Base-by-base conservation (phyloP, 2,888 invertebrate species). In the Notocelia uddmanniana region DNA sequence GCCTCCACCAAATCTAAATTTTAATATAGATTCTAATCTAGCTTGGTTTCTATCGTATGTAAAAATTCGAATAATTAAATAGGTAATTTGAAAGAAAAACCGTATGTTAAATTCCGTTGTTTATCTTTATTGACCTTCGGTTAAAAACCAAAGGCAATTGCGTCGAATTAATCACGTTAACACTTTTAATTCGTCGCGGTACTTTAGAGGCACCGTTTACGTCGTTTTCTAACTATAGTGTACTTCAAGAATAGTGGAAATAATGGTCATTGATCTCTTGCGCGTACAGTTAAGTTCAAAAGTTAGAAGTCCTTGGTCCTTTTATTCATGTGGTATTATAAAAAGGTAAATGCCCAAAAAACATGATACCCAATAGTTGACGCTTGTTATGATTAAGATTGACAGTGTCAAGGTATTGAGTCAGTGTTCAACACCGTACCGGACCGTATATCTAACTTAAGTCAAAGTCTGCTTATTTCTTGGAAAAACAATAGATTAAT, bases 71-170 rank as follows among this genome's bases (percentile, higher is more conserved):
- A 70, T 37, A 50, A 54, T 59, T 58, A 70, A 58, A 41, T 11
- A n/a, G n/a, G n/a, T n/a, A 18, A 34, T 23, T 55, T 34, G 41
- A 34, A 9, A 45, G 23, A 34, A 59, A 58, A 67, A 67, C 45
- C 41, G 66, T 67, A 58, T 26, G 15, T n/a, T 1, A 19, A 37
- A 54, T 52, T 52, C 37, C 48, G 45, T 71, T 66, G 66, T 66
- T 64, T 71, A 71, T 71, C 66, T 55, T 60, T 54, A 71, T n/a
- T 45, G 52, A 45, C 58, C 19, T 45, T 45, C 41, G 66, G 34
- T 48, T 52, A 26, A 50, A 54, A 71, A 60, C 31, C 67, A 23
- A 34, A 54, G 45, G 45, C 45, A 34, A 48, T 64, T 64, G 52
- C 26, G 19, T 13, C 37, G 19, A 59, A 59, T 71, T 66, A 66